Percentiles rank a stretch among this genome's conserved stretches.
phyloP scores from a whole-genome alignment of 2,888 invertebrate species.

The Steinernema scapterisci region DNA sequence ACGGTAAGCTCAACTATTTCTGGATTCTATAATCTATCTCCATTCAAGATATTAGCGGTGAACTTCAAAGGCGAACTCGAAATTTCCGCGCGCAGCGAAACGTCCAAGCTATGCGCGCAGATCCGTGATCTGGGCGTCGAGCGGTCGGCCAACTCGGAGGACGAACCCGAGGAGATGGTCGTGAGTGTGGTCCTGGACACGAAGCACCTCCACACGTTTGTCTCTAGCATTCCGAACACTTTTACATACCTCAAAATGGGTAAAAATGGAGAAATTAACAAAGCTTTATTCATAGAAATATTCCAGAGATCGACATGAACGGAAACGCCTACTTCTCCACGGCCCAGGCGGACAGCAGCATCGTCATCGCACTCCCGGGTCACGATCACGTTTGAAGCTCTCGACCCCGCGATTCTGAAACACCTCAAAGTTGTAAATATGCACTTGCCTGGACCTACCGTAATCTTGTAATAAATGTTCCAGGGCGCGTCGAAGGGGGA shows the following conservation, averaged over 20 bases:
- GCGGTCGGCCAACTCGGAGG: neutral
- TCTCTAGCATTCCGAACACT: conserved; percentile 2
- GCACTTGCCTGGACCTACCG: neutral
- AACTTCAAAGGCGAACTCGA: conserved; percentile 5
- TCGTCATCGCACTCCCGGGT: neutral
- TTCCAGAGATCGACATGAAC: conserved; percentile 1
- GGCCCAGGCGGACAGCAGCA: conserved; percentile 23
- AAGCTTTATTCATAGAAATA: neutral
- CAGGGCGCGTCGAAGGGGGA: conserved; percentile 2
- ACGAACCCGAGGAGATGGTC: neutral
- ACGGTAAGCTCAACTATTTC: neutral
- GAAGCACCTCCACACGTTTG: neutral
- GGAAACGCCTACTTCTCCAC: conserved; percentile 28
- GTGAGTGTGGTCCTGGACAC: conserved; percentile 5
- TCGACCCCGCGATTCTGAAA: neutral
- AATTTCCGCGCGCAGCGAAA: neutral
- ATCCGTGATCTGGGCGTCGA: neutral
- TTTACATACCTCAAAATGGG: neutral
- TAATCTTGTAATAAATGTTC: conserved; percentile 1
- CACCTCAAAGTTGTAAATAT: neutral
- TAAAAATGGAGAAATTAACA: neutral
- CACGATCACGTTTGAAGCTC: conserved; percentile 4
- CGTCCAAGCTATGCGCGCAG: neutral
- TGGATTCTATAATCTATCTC: neutral
- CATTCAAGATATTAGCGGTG: neutral